A percentile compares a stretch with the other conserved stretches of the same genome.
Evolutionary conservation across 2,797 vertebrate genomes (phyloP).

Genomic region (Amniataba percoides): DNA sequence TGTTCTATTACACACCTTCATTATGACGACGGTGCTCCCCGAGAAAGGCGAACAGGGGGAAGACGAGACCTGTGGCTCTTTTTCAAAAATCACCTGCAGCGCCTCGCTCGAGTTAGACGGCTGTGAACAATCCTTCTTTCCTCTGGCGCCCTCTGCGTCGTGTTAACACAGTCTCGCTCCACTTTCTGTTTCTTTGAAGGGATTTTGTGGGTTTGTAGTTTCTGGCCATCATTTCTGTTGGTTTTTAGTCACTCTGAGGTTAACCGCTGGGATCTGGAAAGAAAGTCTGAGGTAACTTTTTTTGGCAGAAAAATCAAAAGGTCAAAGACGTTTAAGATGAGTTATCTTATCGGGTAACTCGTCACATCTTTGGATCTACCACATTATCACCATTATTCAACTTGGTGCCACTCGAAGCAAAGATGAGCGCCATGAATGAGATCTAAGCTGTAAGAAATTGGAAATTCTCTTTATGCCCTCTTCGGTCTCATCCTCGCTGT

Average conservation of each 20-base stretch:
- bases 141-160: not conserved
- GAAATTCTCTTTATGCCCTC: not conserved
- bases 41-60: conserved; percentile 48
- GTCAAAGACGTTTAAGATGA: no score
- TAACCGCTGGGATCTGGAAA: not conserved
- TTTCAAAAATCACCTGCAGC: conserved; percentile 43
- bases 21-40: conserved; percentile 71
- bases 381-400: conserved; percentile 5
- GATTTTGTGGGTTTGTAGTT: not conserved
- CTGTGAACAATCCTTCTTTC: no score
- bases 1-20: conserved; percentile 84
- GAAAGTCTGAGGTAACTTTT: not conserved
- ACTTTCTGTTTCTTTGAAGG: conserved; percentile 7
- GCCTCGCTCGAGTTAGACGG: no score
- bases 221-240: not conserved
- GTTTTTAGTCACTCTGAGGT: not conserved
- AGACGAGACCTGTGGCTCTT: conserved; percentile 61
- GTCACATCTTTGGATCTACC: not conserved
- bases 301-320: not conserved
- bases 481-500: not conserved
- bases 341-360: not conserved
- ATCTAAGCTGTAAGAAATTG: not conserved
- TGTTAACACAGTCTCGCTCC: not conserved
- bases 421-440: not conserved
- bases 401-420: not conserved